These are phyloP conservation scores for Sebastes diploproa DNA, from an alignment of 2,797 vertebrate genomes.

Conservation along the genomic window DNA sequence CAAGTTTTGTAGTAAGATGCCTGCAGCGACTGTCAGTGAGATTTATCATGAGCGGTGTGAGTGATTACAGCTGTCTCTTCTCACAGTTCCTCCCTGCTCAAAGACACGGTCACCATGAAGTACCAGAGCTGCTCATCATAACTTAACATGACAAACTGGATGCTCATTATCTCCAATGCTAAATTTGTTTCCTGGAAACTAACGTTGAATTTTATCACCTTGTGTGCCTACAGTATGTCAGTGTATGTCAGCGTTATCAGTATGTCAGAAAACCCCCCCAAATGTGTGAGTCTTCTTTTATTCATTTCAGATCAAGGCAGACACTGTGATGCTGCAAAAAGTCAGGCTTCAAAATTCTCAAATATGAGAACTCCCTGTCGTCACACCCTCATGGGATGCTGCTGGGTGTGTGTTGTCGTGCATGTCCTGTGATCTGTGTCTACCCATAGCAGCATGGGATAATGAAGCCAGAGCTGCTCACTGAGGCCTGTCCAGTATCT, in stretches of 20 bases:
- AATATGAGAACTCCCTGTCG: constrained; percentile 11
- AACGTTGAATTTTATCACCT: neutral
- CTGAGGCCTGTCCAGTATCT: constrained; percentile 70
- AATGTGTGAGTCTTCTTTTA: neutral
- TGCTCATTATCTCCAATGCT: constrained; percentile 1
- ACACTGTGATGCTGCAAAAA: constrained; percentile 24
- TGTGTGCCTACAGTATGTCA: neutral
- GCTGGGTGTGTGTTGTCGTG: neutral
- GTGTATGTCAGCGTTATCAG: neutral
- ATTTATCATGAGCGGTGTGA: constrained; percentile 7
- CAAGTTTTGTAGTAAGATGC: neutral
- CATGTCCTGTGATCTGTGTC: constrained; percentile 60
- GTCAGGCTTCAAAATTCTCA: neutral
- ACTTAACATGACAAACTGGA: neutral
- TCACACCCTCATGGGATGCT: constrained; percentile 14
- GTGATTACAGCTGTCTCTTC: neutral
- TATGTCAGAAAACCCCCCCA: neutral
- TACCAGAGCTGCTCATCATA: constrained; percentile 9
- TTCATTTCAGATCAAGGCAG: neutral
- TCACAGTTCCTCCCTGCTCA: neutral
- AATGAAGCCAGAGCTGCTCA: constrained; percentile 70
- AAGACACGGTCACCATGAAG: neutral
- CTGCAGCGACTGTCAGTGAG: neutral
- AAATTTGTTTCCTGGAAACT: constrained; percentile 3
- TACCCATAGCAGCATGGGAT: constrained; percentile 57